These are phyloP conservation scores for Grammomys dolichurus DNA, from an alignment of 2,113 vertebrate genomes.

Conservation along the genomic window DNA sequence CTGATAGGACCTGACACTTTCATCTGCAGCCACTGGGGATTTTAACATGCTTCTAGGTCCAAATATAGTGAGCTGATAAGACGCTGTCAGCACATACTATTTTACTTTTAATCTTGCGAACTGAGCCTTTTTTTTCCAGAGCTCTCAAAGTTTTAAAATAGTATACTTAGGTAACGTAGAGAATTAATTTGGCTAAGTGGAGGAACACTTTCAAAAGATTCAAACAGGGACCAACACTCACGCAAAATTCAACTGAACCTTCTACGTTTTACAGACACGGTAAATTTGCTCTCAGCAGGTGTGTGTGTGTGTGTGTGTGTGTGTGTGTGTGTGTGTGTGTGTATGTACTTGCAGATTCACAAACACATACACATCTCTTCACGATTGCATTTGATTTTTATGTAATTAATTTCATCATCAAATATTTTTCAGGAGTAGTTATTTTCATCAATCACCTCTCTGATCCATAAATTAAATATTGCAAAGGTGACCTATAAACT, in stretches of 20 bases:
- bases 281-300: background rate
- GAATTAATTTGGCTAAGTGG: background rate
- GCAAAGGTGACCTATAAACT: slow-evolving; percentile 47
- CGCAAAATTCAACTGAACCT: slow-evolving; percentile 4
- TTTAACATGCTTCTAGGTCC: background rate
- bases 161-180: background rate
- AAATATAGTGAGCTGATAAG: slow-evolving; percentile 37
- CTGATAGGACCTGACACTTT: background rate
- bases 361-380: background rate
- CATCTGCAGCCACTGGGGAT: background rate
- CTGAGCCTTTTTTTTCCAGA: slow-evolving; percentile 9
- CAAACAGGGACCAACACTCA: background rate
- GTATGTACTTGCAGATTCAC: too few relatives aligned
- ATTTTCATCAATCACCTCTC: slow-evolving; percentile 70
- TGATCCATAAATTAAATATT: slow-evolving; percentile 51
- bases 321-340: background rate
- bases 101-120: slow-evolving; percentile 49
- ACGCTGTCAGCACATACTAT: background rate
- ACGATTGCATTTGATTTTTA: slow-evolving; percentile 6
- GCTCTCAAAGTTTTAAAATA: slow-evolving; percentile 29
- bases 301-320: background rate
- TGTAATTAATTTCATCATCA: slow-evolving; percentile 30
- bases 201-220: background rate
- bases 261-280: background rate
- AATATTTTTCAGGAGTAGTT: slow-evolving; percentile 18